Evolutionary conservation across 2,888 invertebrate genomes (phyloP), one percentile per base, ranked within the genome.

Genomic region (Ischnus inquisitorius): DNA sequence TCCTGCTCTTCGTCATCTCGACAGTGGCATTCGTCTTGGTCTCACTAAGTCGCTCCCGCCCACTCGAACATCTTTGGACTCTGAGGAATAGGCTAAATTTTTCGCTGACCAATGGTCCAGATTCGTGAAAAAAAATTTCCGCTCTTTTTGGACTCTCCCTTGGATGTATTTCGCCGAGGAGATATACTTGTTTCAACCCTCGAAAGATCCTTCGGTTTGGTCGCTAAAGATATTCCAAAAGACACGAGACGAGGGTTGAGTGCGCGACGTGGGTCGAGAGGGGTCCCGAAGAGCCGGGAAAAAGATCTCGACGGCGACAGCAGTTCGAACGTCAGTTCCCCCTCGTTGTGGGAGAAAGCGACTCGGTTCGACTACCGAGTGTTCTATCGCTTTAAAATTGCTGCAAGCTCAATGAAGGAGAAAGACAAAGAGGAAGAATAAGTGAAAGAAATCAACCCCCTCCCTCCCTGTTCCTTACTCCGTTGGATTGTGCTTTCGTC

Each of bases 311-410:
- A 54, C 39, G 22, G 16, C n/a, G 39, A 25, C 41, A 46, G 39
- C 51, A 64, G 48, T 19, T 22, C 34, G 67, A 74, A 74, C 28
- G 22, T 57, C 60, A 19, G 39, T 67, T 74, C 25, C 2, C 22
- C 25, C n/a, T 57, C 25, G 14, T 43, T 10, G 60, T 14, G 25
- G 14, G 60, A 28, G 25, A 60, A 60, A 25, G 28, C n/a, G 12
- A 69, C 34, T 34, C 51, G 3, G 51, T 67, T 67, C 22, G 8
- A 12, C 46, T 25, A 22, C 22, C 25, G 22, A 22, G 34, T 25
- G 34, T 69, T 69, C 68, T 14, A 69, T 69, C 65, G 51, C 67
- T 67, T 76, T 41, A 65, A 65, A 34, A 67, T 22, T n/a, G 12
- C 41, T 8, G 25, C n/a, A 10, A 46, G 12, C 28, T 2, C n/a